Evolutionary conservation across 2,888 invertebrate genomes (phyloP), one percentile per base, ranked within the genome.

Genomic region (Sinentomon sp.): DNA sequence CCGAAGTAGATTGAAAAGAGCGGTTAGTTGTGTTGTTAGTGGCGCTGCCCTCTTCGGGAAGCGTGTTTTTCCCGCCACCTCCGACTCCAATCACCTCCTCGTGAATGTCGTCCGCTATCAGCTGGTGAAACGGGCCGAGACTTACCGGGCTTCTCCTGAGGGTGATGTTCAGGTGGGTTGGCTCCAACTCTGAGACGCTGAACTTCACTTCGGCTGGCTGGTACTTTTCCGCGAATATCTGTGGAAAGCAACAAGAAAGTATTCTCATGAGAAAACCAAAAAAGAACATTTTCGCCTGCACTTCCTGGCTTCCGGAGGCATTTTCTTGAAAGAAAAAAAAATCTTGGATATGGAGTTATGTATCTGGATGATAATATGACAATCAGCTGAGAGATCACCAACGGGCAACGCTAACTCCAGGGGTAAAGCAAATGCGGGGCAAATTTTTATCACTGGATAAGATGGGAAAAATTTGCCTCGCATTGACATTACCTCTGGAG

Each of bases 141-240:
- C 60, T 59, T 63, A 80, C 80, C 65, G 74, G 74, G 22, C 68
- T 64, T 31, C 70, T 66, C 48, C 68, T 67, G 41, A 82, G 55
- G 6, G 80, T 82, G 23, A 82, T 66, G 53, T 82, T 82, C 28
- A 82, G 56, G 32, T 74, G 57, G 3, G 82, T 80, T 4, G 82
- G 78, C 53, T 78, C 76, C 45, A 69, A 68, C 41, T 80, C 77
- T 29, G 74, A 68, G 6, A 83, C 76, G 54, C 72, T 69, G 50
- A 83, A 78, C 49, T 80, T 78, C 17, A 78, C 60, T 52, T 82
- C 78, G 44, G 69, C 65, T 1, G 82, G 77, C 25, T 71, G 60
- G 50, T 68, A 82, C 24, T 78, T 77, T 46, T 78, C 77, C 19
- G 76, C 78, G 46, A 71, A 70, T 10, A 77, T 72, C 78, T 80